These are phyloP conservation scores for Cacoxenus indagator DNA, from an alignment of 2,888 invertebrate genomes.

Conservation along the genomic window DNA sequence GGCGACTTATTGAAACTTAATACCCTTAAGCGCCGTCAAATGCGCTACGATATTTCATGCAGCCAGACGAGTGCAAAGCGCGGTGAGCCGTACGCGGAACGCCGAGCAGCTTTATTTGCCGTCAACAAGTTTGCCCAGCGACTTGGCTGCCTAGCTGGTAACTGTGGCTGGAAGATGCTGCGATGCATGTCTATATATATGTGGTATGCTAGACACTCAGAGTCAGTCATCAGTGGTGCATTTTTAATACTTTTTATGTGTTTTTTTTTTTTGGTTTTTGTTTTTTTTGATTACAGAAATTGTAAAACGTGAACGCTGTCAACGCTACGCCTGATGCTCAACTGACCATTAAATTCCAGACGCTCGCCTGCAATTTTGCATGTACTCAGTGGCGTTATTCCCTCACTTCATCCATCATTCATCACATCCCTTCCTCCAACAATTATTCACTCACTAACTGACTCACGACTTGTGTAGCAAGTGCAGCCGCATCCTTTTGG, in stretches of 20 bases:
- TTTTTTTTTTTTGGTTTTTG: neutral
- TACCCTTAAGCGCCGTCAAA: slow-evolving; percentile 15
- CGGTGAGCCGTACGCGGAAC: neutral
- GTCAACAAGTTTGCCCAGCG: slow-evolving; percentile 6
- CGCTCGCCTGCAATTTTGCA: neutral
- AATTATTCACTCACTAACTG: neutral
- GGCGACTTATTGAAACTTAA: slow-evolving; percentile 29
- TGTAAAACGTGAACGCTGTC: neutral
- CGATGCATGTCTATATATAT: neutral
- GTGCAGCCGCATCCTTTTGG: neutral
- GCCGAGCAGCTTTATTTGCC: neutral
- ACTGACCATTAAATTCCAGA: slow-evolving; percentile 5
- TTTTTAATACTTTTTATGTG: neutral
- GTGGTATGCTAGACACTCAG: neutral
- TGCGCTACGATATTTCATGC: slow-evolving; percentile 8
- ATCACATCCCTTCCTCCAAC: no score
- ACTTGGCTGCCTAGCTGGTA: neutral
- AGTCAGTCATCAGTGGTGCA: neutral
- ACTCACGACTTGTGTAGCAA: neutral
- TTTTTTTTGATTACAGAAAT: neutral
- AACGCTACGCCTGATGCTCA: neutral
- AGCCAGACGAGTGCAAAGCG: neutral
- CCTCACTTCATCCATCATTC: neutral
- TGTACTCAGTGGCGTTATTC: neutral
- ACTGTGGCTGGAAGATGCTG: neutral